A percentile compares a stretch with the other conserved stretches of the same genome.
These are phyloP conservation scores for Merodon equestris DNA, from an alignment of 2,888 invertebrate species.

Conservation along the genomic window DNA sequence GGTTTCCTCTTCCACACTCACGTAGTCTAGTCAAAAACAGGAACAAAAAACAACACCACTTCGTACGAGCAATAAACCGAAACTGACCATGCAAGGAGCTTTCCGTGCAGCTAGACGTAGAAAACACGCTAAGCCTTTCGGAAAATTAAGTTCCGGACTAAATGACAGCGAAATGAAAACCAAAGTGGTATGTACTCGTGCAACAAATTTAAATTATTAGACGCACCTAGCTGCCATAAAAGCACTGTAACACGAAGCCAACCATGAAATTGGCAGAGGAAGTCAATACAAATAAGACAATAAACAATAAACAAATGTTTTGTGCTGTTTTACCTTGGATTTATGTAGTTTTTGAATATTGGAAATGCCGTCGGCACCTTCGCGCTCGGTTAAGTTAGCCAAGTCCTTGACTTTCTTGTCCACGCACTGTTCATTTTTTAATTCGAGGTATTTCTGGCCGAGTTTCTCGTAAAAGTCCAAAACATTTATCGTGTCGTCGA, in stretches of 20 bases:
- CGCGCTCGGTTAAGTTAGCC: constrained; percentile 73
- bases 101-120: constrained; percentile 20
- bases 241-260: constrained; percentile 12
- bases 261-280: constrained; percentile 50
- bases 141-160: constrained; percentile 27
- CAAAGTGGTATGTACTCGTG: not conserved
- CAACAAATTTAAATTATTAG: constrained; percentile 22
- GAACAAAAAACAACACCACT: not conserved
- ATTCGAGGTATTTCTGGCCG: constrained; percentile 5
- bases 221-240: constrained; percentile 38
- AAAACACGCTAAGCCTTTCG: constrained; percentile 26
- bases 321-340: constrained; percentile 50
- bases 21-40: constrained; percentile 6
- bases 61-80: constrained; percentile 13
- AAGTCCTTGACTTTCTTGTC: constrained; percentile 72
- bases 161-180: not conserved
- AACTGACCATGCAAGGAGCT: constrained; percentile 61
- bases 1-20: not conserved
- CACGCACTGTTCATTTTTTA: not conserved
- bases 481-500: constrained; percentile 4
- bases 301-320: not conserved
- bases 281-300: constrained; percentile 15
- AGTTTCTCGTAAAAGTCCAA: constrained; percentile 41
- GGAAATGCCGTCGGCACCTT: constrained; percentile 51
- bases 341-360: constrained; percentile 18